Conservation (phyloP, 30 jellyfish, hydroid and myxozoan genomes). For the Cassiopea xamachana region DNA sequence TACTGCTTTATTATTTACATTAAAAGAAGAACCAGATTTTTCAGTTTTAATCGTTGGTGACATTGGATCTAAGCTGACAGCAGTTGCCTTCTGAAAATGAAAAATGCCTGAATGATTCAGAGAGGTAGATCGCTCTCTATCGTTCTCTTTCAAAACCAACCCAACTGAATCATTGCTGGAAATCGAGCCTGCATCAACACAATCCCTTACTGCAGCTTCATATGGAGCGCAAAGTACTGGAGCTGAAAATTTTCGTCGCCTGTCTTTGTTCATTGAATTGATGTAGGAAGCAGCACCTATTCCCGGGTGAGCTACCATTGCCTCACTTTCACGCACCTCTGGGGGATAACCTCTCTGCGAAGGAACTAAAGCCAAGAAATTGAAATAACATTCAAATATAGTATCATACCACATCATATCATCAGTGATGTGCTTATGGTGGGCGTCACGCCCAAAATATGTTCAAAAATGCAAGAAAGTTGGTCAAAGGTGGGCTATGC, state of each 20-base stretch:
- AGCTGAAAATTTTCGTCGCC: conserved; percentile 62
- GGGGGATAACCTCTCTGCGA: not conserved
- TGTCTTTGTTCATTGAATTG: conserved; percentile 74
- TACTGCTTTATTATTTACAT: not conserved
- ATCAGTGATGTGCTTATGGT: not conserved
- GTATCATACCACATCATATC: not conserved
- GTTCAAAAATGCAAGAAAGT: too few relatives aligned
- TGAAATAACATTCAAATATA: too few relatives aligned
- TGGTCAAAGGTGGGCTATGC: too few relatives aligned
- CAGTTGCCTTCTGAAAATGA: conserved; percentile 47
- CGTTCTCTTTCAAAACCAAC: conserved; percentile 3
- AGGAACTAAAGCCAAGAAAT: conserved; percentile 10
- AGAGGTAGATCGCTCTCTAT: not conserved
- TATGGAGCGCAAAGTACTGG: conserved; percentile 30
- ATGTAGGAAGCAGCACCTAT: conserved; percentile 77
- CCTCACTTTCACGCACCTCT: conserved; percentile 36
- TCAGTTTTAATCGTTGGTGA: conserved; percentile 58
- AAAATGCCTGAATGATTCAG: conserved; percentile 12
- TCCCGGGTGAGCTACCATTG: conserved; percentile 65
- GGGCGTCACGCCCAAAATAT: too few relatives aligned
- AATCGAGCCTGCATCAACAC: conserved; percentile 19
- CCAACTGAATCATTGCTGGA: conserved; percentile 66
- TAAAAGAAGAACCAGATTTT: not conserved
- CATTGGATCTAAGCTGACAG: conserved; percentile 46
- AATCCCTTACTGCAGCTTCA: not conserved